phyloP scores from a whole-genome alignment of 2,797 vertebrate species.

The Notolabrus celidotus region DNA sequence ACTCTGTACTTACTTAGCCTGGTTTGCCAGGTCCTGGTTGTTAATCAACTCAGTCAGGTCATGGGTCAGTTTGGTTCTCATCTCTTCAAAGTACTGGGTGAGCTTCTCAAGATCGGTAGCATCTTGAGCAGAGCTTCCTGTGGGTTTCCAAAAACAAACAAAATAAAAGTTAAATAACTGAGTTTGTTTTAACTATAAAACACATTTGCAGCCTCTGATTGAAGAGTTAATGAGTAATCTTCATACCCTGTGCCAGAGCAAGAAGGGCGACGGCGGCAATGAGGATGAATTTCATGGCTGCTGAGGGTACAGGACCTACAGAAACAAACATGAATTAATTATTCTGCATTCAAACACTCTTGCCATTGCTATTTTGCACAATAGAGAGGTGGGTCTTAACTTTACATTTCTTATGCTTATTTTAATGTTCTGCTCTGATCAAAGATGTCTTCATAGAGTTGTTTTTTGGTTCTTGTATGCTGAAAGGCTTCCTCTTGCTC shows the following conservation, averaged over 20 bases:
- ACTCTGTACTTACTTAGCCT: conserved; percentile 75
- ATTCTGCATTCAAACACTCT: background rate
- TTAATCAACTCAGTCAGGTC: conserved; percentile 41
- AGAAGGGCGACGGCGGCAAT: conserved; percentile 69
- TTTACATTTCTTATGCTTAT: background rate
- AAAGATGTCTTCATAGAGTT: background rate
- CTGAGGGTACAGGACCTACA: conserved; percentile 60
- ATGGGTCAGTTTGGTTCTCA: conserved; percentile 58
- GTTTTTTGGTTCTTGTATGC: background rate
- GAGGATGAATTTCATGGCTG: conserved; percentile 80
- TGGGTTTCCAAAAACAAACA: background rate
- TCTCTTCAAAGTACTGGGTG: conserved; percentile 53
- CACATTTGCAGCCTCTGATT: background rate
- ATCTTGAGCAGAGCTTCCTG: conserved; percentile 75
- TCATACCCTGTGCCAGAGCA: conserved; percentile 77
- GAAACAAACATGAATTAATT: conserved; percentile 6
- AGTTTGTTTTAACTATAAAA: background rate
- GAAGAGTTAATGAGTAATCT: background rate
- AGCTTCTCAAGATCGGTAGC: conserved; percentile 28
- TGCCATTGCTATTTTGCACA: background rate
- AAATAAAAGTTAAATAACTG: background rate
- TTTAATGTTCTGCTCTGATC: background rate
- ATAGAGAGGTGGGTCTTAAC: background rate
- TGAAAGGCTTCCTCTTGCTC: conserved; percentile 3
- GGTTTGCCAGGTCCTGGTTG: conserved; percentile 48